Percentiles rank a stretch among this genome's conserved stretches.
These are phyloP conservation scores for Sterna hirundo DNA, from an alignment of 2,113 vertebrate genomes.

Conservation along the genomic window DNA sequence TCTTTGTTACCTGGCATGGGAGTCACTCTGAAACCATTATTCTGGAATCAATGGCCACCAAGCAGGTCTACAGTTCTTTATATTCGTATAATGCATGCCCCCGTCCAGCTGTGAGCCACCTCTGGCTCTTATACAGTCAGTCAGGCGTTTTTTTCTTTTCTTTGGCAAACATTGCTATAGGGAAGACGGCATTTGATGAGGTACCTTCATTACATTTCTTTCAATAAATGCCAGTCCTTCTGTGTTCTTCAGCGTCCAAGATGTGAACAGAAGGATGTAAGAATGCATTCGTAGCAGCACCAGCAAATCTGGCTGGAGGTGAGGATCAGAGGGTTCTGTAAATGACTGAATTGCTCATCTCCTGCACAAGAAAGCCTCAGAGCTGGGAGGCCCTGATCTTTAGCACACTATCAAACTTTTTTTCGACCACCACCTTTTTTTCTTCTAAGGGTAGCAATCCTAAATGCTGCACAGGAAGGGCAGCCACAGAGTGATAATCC, in stretches of 20 bases:
- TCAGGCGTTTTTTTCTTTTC: background rate
- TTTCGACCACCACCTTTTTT: background rate
- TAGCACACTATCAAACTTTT: background rate
- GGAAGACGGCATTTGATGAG: background rate
- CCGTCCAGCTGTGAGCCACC: background rate
- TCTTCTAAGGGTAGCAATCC: background rate
- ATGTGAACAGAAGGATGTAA: background rate
- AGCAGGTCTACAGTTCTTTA: background rate
- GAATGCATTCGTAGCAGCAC: background rate
- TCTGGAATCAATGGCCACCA: background rate
- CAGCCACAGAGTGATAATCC: background rate
- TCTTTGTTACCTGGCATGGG: background rate
- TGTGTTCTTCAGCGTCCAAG: background rate
- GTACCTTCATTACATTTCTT: background rate
- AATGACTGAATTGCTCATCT: background rate
- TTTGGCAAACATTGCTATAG: background rate
- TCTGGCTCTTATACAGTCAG: background rate
- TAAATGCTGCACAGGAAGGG: background rate
- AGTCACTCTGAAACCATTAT: background rate
- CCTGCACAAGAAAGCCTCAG: background rate
- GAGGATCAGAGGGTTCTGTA: background rate
- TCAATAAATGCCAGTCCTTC: background rate
- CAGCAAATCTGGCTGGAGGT: background rate
- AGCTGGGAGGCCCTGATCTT: background rate
- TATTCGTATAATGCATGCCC: no score